Percentiles rank a stretch among this genome's conserved stretches.
Conservation (phyloP, 2,888 invertebrate genomes). For the Adineta ricciae region DNA sequence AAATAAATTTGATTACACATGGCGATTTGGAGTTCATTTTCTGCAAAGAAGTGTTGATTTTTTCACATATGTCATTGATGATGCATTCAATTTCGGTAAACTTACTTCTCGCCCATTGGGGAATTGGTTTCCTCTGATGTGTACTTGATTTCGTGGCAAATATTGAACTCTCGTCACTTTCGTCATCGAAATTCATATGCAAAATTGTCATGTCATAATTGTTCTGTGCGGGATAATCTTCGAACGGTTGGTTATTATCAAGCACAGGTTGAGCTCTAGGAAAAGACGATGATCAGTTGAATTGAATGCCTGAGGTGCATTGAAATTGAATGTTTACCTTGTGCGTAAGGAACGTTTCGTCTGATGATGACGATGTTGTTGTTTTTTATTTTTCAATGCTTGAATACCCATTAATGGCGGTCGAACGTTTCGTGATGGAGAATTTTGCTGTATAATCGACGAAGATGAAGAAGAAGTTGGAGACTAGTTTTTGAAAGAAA, state of each 20-base stretch:
- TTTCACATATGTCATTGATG: too few species aligned
- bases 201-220: conserved; percentile 9
- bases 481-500: neutral
- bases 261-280: neutral
- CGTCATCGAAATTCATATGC: neutral
- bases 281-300: neutral
- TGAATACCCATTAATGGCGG: conserved; percentile 17
- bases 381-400: conserved; percentile 11
- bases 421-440: neutral
- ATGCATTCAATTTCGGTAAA: neutral
- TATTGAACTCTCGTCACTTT: neutral
- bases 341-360: neutral
- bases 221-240: neutral
- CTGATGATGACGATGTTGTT: neutral
- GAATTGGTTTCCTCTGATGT: neutral
- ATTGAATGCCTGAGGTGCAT: too few species aligned
- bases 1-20: conserved; percentile 4
- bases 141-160: neutral
- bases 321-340: neutral
- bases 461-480: neutral
- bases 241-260: neutral
- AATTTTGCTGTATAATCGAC: neutral
- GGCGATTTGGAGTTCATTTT: neutral
- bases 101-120: conserved; percentile 6
- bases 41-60: neutral